Evolutionary conservation across 37 sponge, comb jelly and placozoan species (phyloP).

Genomic region (Chondrosia reniformis): DNA sequence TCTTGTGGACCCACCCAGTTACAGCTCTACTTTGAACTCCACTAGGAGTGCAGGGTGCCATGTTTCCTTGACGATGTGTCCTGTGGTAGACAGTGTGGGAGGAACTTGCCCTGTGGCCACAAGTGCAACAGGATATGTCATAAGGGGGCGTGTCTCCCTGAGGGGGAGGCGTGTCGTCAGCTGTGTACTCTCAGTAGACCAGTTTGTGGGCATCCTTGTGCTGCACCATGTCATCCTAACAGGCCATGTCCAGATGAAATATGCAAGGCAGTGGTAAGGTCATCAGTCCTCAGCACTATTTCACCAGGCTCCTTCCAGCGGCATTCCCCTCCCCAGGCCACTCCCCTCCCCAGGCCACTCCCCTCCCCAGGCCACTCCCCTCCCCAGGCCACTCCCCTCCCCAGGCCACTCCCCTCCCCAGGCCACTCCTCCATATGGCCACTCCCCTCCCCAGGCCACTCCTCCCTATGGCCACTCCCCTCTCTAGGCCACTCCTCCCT

Average conservation of each 20-base stretch:
- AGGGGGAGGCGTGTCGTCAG: conserved; percentile 54
- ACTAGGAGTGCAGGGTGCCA: conserved; percentile 14
- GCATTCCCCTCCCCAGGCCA: too few species aligned
- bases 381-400: conserved; percentile 42
- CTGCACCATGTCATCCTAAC: conserved; percentile 64
- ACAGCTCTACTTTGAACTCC: neutral
- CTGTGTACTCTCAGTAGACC: conserved; percentile 51
- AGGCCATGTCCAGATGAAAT: conserved; percentile 67
- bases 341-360: too few species aligned
- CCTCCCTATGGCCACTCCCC: too few species aligned
- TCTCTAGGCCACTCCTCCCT: too few species aligned
- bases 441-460: too few species aligned
- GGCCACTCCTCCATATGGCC: too few species aligned
- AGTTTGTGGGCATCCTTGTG: conserved; percentile 75
- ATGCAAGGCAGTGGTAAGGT: conserved; percentile 38
- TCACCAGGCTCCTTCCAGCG: too few species aligned
- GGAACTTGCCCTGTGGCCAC: conserved; percentile 3
- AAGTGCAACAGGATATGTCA: conserved; percentile 54
- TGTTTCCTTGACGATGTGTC: conserved; percentile 14
- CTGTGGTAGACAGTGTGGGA: conserved; percentile 17
- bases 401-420: conserved; percentile 33
- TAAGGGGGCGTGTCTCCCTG: conserved; percentile 56
- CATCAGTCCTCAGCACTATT: too few species aligned
- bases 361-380: too few species aligned
- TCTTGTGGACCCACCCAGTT: neutral